These are phyloP conservation scores for Dicerorhinus sumatrensis DNA, from an alignment of 2,113 vertebrate species.

Conservation along the genomic window DNA sequence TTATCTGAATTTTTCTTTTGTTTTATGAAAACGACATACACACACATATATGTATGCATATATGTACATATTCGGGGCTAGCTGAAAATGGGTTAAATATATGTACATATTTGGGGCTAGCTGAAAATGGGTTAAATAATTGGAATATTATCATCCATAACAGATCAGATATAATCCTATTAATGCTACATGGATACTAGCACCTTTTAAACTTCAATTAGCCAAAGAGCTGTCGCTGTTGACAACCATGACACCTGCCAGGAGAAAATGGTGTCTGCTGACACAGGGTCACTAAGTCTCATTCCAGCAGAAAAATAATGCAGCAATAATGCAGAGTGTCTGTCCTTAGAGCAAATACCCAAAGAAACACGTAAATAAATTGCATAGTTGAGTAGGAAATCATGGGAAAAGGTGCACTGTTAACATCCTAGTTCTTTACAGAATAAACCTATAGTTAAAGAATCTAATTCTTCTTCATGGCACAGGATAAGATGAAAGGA, in stretches of 20 bases:
- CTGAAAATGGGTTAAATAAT: background rate
- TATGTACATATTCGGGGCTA: background rate
- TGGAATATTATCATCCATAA: background rate
- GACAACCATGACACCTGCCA: background rate
- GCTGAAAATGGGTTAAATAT: background rate
- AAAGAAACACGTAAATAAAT: background rate
- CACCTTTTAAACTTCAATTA: constrained; percentile 34
- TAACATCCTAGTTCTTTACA: background rate
- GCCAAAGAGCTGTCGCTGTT: background rate
- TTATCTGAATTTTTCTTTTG: constrained; percentile 25
- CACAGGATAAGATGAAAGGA: background rate
- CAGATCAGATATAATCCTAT: background rate
- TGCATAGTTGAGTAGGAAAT: background rate
- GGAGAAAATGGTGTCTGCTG: background rate
- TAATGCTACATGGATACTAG: background rate
- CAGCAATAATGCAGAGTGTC: background rate
- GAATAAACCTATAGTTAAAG: background rate
- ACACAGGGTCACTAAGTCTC: background rate
- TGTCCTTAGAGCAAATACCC: background rate
- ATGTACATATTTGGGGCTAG: background rate
- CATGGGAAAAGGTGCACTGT: background rate
- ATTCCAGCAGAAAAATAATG: background rate
- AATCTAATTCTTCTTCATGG: background rate
- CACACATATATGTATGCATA: background rate
- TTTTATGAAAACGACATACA: background rate